Evolutionary conservation across 2,888 invertebrate species (phyloP).

Genomic region (Atrina japonica): DNA sequence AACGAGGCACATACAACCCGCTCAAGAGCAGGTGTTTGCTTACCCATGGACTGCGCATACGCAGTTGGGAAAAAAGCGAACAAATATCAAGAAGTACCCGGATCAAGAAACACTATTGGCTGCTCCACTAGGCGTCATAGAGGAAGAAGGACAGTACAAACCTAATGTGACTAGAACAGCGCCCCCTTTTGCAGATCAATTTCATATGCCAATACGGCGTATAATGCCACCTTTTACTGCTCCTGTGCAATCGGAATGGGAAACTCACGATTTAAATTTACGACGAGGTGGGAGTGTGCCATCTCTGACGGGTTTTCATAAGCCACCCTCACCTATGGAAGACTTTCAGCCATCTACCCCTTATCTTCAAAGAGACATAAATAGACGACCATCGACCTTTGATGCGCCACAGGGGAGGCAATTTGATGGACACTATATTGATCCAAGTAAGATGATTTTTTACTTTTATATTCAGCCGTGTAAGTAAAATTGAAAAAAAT

Average conservation of each 20-base stretch:
- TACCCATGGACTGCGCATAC: constrained; percentile 70
- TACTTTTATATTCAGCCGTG: too few relatives aligned
- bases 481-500: too few relatives aligned
- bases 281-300: constrained; percentile 22
- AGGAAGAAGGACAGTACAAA: constrained; percentile 44
- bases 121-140: constrained; percentile 52
- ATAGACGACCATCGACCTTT: not conserved
- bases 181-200: constrained; percentile 40
- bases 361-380: constrained; percentile 4
- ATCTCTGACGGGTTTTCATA: constrained; percentile 28
- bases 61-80: constrained; percentile 36
- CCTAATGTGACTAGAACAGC: constrained; percentile 36
- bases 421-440: constrained; percentile 67
- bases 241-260: constrained; percentile 27
- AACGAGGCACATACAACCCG: constrained; percentile 60
- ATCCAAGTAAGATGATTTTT: constrained; percentile 69
- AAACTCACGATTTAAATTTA: constrained; percentile 13
- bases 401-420: constrained; percentile 40
- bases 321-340: constrained; percentile 15
- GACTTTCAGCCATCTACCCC: constrained; percentile 10
- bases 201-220: not conserved
- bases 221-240: constrained; percentile 31
- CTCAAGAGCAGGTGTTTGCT: constrained; percentile 61
- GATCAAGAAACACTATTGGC: constrained; percentile 44
- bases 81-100: not conserved